Base-by-base conservation (phyloP, 2,888 invertebrate genomes). In the Deilephila porcellus region DNA sequence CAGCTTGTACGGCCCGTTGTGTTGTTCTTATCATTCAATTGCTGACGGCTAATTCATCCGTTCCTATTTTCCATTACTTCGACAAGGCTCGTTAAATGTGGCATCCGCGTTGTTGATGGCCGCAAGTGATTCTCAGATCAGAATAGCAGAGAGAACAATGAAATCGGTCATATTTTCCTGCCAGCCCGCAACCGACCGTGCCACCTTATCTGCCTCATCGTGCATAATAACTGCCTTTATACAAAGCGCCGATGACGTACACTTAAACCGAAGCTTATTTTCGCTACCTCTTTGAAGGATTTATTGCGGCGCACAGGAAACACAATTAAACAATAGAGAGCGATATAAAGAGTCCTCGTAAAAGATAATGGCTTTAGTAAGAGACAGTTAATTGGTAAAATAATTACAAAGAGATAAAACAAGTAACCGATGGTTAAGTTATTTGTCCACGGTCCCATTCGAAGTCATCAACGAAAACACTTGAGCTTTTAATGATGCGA, bases 111-210 rank as follows among this genome's bases (percentile, higher is more conserved):
- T 89, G 93, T 91, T 92, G 93, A 93, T 93, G 92, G 92, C 91
- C 89, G 87, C 91, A 90, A 93, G 94, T 93, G 94, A 94, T 94
- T 94, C 93, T 92, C 91, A 91, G 90, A 89, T 89, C 86, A 89
- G 87, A 91, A 90, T 88, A 90, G 88, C 90, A 83, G 85, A 83
- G 86, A 90, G 91, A 94, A 94, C 94, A 94, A 94, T 94, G 94
- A 93, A 93, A 93, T 93, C 94, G 91, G 93, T 93, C 93, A 94
- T 93, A 94, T 93, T 93, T 93, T 91, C 92, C 93, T 90, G 91
- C 90, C 91, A 90, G 86, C 88, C 86, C 82, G 90, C 93, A 93
- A 85, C 93, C 85, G 89, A 93, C 91, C 93, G 92, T 93, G 90
- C 88, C 85, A 83, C 82, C 87, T 92, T 93, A 93, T 93, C 93